Evolutionary conservation across 2,888 invertebrate genomes (phyloP).

Genomic region (Halocaridina rubra): DNA sequence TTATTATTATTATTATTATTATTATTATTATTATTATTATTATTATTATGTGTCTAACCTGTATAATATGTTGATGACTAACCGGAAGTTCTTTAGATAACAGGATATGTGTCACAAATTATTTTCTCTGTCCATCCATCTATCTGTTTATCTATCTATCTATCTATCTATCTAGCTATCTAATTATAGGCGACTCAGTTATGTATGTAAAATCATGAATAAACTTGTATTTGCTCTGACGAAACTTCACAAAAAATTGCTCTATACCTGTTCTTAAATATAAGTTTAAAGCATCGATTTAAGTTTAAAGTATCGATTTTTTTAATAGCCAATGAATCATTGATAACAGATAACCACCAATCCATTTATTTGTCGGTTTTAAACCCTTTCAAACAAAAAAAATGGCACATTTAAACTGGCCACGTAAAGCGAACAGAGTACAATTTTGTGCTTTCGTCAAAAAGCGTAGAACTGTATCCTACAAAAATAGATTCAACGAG

Average conservation of each 20-base stretch:
- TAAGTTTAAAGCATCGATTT: background rate
- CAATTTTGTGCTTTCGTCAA: conserved; percentile 18
- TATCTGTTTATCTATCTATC: background rate
- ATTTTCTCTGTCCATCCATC: too few relatives aligned
- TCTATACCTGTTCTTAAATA: background rate
- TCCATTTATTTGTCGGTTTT: background rate
- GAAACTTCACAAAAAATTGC: too few relatives aligned
- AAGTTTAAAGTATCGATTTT: background rate
- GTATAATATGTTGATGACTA: too few relatives aligned
- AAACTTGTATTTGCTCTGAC: too few relatives aligned
- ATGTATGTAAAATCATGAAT: background rate
- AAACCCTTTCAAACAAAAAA: background rate
- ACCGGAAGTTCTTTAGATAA: too few relatives aligned
- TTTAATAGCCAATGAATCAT: background rate
- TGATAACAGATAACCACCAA: background rate
- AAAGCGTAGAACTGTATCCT: background rate
- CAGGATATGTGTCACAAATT: too few relatives aligned
- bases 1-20: conserved; percentile 3
- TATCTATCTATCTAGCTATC: background rate
- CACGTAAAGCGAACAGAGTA: conserved; percentile 37
- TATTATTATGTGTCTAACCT: background rate
- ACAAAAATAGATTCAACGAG: background rate
- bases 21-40: background rate
- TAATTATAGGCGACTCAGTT: background rate
- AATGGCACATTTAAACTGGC: background rate